phyloP scores from a whole-genome alignment of 2,888 invertebrate species.

The Phortica magna region DNA sequence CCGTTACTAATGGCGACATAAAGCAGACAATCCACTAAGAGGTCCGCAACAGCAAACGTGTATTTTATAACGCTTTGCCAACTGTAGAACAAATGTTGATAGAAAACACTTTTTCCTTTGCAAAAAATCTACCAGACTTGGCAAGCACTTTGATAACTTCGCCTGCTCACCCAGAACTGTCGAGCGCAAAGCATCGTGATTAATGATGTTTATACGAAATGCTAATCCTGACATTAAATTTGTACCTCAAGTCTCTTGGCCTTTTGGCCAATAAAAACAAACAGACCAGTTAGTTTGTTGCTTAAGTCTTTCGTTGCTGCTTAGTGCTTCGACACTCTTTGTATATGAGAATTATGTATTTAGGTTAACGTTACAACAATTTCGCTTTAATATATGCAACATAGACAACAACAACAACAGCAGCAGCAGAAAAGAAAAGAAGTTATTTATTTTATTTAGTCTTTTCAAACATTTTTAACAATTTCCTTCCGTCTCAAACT shows the following conservation, averaged over 20 bases:
- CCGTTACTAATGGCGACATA: background rate
- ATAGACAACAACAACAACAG: conserved; percentile 42
- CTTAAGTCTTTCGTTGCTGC: conserved; percentile 53
- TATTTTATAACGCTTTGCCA: too few relatives aligned
- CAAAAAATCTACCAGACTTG: too few relatives aligned
- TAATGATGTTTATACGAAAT: background rate
- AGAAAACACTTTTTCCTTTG: too few relatives aligned
- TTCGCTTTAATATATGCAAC: conserved; percentile 28
- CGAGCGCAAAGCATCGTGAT: background rate
- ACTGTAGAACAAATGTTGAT: too few relatives aligned
- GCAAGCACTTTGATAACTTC: too few relatives aligned
- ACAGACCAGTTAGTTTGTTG: conserved; percentile 52
- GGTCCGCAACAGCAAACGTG: too few relatives aligned
- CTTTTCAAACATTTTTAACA: conserved; percentile 41
- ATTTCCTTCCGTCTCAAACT: conserved; percentile 61
- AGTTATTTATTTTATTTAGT: background rate
- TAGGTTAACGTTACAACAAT: conserved; percentile 68
- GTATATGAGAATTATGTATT: conserved; percentile 54
- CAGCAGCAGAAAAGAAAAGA: background rate
- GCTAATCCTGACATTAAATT: conserved; percentile 4
- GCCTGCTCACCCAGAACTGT: conserved; percentile 9
- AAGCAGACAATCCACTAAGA: too few relatives aligned
- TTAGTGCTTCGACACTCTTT: background rate
- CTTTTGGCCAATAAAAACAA: background rate
- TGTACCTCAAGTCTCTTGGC: background rate